These are phyloP conservation scores for Ligdia adustata DNA, from an alignment of 2,888 invertebrate species.

Conservation along the genomic window DNA sequence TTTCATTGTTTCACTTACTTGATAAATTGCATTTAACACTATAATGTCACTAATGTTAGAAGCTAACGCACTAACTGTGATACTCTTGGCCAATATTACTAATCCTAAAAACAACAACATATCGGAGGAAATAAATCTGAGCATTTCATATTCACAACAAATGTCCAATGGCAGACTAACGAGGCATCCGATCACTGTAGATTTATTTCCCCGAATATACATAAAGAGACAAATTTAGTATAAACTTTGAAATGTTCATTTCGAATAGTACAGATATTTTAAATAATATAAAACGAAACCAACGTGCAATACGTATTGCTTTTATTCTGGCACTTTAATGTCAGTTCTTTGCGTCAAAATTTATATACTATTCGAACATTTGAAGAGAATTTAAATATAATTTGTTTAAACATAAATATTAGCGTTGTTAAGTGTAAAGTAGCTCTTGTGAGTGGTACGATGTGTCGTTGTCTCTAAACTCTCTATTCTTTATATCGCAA, in stretches of 20 bases:
- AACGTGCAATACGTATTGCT: conserved; percentile 57
- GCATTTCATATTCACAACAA: conserved; percentile 38
- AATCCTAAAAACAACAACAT: conserved; percentile 47
- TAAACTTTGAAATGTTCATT: conserved; percentile 16
- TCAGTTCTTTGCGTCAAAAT: conserved; percentile 67
- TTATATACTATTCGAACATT: conserved; percentile 47
- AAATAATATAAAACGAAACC: conserved; percentile 44
- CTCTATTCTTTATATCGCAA: conserved; percentile 48
- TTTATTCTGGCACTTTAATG: conserved; percentile 66
- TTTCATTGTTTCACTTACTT: conserved; percentile 61
- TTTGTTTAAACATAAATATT: conserved; percentile 44
- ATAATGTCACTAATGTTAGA: conserved; percentile 83
- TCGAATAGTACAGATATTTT: conserved; percentile 46
- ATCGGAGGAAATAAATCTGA: conserved; percentile 18
- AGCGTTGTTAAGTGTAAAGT: conserved; percentile 58
- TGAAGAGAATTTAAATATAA: conserved; percentile 29
- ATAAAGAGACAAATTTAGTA: conserved; percentile 37
- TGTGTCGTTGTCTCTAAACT: conserved; percentile 80
- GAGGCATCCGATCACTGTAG: conserved; percentile 25
- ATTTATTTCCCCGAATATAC: conserved; percentile 40
- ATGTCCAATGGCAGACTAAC: conserved; percentile 33
- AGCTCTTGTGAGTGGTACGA: conserved; percentile 77
- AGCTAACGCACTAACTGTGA: conserved; percentile 68
- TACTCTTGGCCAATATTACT: conserved; percentile 58
- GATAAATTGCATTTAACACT: conserved; percentile 73